Evolutionary conservation across 2,797 vertebrate genomes (phyloP).

Genomic region (Arnoldichthys spilopterus): DNA sequence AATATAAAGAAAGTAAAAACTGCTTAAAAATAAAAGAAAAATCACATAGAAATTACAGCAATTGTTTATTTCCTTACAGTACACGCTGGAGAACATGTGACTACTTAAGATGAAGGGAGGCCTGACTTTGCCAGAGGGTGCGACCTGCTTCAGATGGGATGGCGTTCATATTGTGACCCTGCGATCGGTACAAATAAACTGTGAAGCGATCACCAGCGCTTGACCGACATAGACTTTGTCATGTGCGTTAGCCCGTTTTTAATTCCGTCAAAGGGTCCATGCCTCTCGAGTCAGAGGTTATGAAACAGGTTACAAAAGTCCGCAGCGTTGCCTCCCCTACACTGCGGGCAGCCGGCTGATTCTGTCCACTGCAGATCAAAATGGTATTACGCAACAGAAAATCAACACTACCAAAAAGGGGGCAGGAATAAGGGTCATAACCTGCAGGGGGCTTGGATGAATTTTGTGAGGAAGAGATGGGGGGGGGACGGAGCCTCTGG

Average conservation of each 20-base stretch:
- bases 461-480: slow-evolving; percentile 62
- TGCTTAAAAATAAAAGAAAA: background rate
- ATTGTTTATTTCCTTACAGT: background rate
- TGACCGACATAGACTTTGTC: slow-evolving; percentile 65
- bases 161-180: slow-evolving; percentile 33
- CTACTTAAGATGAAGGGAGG: slow-evolving; percentile 21
- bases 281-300: slow-evolving; percentile 44
- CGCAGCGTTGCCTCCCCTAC: slow-evolving; percentile 7
- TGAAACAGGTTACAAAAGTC: slow-evolving; percentile 53
- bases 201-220: slow-evolving; percentile 63
- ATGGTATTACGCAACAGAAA: slow-evolving; percentile 52
- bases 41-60: background rate
- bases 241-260: slow-evolving; percentile 64
- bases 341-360: slow-evolving; percentile 31
- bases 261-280: slow-evolving; percentile 56
- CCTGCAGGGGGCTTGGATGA: slow-evolving; percentile 44
- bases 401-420: slow-evolving; percentile 21
- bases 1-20: background rate
- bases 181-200: slow-evolving; percentile 46
- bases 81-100: background rate
- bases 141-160: slow-evolving; percentile 10
- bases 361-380: slow-evolving; percentile 28
- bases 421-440: slow-evolving; percentile 63
- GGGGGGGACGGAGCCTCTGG: slow-evolving; percentile 61
- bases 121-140: slow-evolving; percentile 8